Base-by-base conservation (phyloP, 2,113 vertebrate species). In the Tympanuchus pallidicinctus region DNA sequence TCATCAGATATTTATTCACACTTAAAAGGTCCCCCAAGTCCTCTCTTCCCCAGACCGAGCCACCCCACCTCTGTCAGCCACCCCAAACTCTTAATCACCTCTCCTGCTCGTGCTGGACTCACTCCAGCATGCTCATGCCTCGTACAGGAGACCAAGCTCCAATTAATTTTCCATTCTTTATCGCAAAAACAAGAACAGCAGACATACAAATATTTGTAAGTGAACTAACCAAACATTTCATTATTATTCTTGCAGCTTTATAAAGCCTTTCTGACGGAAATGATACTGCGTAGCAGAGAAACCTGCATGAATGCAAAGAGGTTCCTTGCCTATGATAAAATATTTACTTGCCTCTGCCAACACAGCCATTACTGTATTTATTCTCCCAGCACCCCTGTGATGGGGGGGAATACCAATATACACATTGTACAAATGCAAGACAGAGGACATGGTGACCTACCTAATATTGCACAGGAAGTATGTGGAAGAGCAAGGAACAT, bases 351-450 rank as follows among this genome's bases (percentile, higher is more conserved):
- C 40, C 27, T 91, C 61, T 95, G 61, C 76, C 86, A 93, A 81
- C 56, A 89, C 27, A 86, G 45, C 70, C 65, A 47, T 91, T 94
- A 86, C 85, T 92, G 28, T 82, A 93, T 94, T 94, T 95, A 94
- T 86, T 76, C 86, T 90, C 75, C 70, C 69, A 92, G 65, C 47
- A 69, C 22, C 75, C 47, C 73, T 96, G 57, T 94, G 76, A 91
- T 43, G 93, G 61, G 71, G 72, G 82, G 48, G 89, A 96, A 93
- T 91, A 91, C 75, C 42, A 89, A 88, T 72, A 65, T 6, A 40
- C 43, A 56, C 32, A 80, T 64, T 67, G 30, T 91, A 86, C 84
- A 94, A 75, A 78, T 78, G 89, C 69, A 80, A 89, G 92, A 74
- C 75, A 94, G 91, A 80, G 63, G 82, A 95, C 48, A 36, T 45